Base-by-base conservation (phyloP, 2,113 vertebrate species). In the Seriola rivoliana region DNA sequence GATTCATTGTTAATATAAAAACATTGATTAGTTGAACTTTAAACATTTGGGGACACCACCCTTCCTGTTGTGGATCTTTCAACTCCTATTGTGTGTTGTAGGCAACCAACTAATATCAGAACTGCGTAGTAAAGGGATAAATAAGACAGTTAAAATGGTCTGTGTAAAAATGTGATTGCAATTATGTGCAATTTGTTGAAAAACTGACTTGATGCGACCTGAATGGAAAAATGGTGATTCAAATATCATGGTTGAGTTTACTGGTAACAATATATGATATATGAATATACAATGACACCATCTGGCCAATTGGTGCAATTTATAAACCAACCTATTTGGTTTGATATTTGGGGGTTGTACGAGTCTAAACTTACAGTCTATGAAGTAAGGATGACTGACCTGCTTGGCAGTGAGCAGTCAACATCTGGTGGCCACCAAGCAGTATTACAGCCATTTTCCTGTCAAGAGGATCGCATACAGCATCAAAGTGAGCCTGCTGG, bases 391-490 rank as follows among this genome's bases (percentile, higher is more conserved):
- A 58, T 23, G 44, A 21, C 12, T 36, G n/a, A 12, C 19, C 10
- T 76, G 42, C 7, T 32, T 64, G 14, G 21, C 69, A 65, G 65
- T 60, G 29, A 72, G 8, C 52, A 80, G 80, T 74, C 88, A 64
- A 59, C 91, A 85, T 84, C 91, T 89, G 46, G 80, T 90, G 91
- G 89, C 32, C 34, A 21, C 1, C 71, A 57, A 75, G 44, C 17
- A 34, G 8, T 14, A 75, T 81, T 80, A 80, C 85, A 86, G 3
- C 12, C 0, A 23, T 62, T 23, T 44, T 72, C 14, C 23, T 63
- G 54, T 57, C 4, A 4, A 10, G n/a, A 25, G 10, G n/a, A 68
- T 38, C 63, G 12, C 23, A 32, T 42, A 17, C n/a, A 40, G 29
- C 12, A 52, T 12, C 25, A 57, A 1, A 3, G n/a, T 17, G 50